These are phyloP conservation scores for Prolemur simus DNA, from an alignment of 2,113 vertebrate species.

Conservation along the genomic window DNA sequence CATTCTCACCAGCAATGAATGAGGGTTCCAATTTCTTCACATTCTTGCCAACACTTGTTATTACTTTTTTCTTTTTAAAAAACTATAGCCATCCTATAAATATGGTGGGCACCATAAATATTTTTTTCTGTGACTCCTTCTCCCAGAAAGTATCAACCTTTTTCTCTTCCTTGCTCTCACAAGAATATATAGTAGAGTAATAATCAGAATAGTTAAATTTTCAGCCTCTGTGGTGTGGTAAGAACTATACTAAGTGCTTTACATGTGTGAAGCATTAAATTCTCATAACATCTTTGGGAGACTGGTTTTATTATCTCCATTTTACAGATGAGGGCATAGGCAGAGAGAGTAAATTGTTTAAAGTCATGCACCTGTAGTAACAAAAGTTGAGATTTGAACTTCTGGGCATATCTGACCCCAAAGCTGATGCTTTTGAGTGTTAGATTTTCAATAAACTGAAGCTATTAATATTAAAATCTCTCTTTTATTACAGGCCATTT, in stretches of 20 bases:
- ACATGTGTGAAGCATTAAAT: neutral
- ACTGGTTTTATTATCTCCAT: neutral
- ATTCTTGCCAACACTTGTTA: neutral
- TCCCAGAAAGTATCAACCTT: neutral
- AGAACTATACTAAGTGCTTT: neutral
- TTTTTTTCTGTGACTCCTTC: neutral
- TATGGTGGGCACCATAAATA: neutral
- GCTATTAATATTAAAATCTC: neutral
- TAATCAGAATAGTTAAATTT: neutral
- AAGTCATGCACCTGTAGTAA: neutral
- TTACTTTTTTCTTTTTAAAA: neutral
- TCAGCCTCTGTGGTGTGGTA: neutral
- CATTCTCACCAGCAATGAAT: neutral
- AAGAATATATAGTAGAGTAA: neutral
- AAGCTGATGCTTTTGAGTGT: neutral
- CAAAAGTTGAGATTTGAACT: neutral
- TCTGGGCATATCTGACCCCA: neutral
- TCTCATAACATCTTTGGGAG: neutral
- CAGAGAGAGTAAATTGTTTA: neutral
- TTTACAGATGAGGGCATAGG: neutral
- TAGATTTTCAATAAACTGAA: neutral
- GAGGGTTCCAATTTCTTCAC: neutral
- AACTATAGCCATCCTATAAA: neutral
- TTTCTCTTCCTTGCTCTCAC: neutral
- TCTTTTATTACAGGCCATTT: neutral